phyloP scores from a whole-genome alignment of 2,113 vertebrate genomes.

The Felis catus region DNA sequence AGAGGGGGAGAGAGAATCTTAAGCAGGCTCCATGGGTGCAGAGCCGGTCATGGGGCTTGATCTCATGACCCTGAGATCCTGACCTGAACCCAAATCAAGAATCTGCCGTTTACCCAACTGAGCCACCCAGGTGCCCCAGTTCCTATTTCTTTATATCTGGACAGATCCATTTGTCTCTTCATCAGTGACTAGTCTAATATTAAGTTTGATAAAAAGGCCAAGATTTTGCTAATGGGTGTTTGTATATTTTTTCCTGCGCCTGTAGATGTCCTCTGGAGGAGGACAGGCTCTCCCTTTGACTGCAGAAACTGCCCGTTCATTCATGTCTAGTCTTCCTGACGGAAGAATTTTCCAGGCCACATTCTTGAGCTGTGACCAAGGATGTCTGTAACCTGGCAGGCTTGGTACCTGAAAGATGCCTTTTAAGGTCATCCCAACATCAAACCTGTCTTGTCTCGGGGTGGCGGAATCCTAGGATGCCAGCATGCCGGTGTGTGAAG shows the following conservation, averaged over 20 bases:
- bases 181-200: not conserved
- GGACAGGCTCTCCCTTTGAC: not conserved
- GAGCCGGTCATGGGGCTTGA: too few species aligned
- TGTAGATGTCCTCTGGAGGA: not conserved
- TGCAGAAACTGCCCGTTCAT: not conserved
- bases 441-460: not conserved
- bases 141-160: not conserved
- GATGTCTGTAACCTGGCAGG: not conserved
- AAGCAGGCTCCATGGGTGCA: too few species aligned
- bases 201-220: not conserved
- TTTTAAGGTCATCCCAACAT: not conserved
- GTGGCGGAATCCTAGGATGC: not conserved
- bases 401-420: not conserved
- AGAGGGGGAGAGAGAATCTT: too few species aligned
- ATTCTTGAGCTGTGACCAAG: not conserved
- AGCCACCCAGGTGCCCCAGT: too few species aligned
- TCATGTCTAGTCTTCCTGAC: not conserved
- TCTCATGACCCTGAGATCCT: too few species aligned
- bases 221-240: not conserved
- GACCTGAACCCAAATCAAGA: too few species aligned
- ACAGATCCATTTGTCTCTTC: not conserved
- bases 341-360: slow-evolving; percentile 12
- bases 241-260: not conserved
- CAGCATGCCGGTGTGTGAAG: not conserved
- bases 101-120: too few species aligned